A percentile compares a stretch with the other conserved stretches of the same genome.
phyloP scores from a whole-genome alignment of 2,888 invertebrate genomes.

The Hydrotaea diabolus region DNA sequence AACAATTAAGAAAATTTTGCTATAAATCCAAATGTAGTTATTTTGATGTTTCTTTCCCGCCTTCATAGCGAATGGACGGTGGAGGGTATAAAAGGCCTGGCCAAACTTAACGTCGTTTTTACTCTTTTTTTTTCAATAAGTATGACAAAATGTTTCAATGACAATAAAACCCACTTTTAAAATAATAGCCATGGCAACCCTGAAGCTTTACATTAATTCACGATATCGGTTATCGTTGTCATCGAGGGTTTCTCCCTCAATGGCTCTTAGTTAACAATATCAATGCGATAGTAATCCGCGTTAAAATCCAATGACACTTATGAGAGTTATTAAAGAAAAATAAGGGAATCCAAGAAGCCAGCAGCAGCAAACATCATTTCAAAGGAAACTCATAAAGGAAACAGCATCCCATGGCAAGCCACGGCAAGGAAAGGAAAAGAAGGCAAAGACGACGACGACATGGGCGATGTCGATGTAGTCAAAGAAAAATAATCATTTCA shows the following conservation, averaged over 20 bases:
- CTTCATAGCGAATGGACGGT: too few species aligned
- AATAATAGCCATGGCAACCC: conserved; percentile 24
- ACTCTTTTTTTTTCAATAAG: too few species aligned
- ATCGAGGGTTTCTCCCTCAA: background rate
- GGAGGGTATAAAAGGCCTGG: too few species aligned
- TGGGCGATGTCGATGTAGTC: too few species aligned
- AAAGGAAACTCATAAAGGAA: conserved; percentile 17
- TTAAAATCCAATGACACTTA: conserved; percentile 48
- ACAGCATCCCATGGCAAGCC: background rate
- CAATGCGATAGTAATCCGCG: conserved; percentile 24
- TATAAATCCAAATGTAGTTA: too few species aligned
- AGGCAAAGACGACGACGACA: background rate
- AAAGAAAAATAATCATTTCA: background rate
- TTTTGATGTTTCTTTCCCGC: too few species aligned
- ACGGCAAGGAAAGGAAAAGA: background rate
- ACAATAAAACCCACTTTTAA: background rate
- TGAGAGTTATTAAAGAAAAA: conserved; percentile 48
- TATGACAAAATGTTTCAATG: too few species aligned
- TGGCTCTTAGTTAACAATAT: conserved; percentile 40
- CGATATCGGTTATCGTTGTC: background rate
- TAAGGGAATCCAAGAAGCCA: too few species aligned
- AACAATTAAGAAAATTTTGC: too few species aligned
- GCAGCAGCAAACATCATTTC: background rate
- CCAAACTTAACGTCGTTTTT: too few species aligned
- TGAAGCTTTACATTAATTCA: background rate